These are phyloP conservation scores for Coregonus sp. DNA, from an alignment of 2,797 vertebrate species.

Conservation along the genomic window DNA sequence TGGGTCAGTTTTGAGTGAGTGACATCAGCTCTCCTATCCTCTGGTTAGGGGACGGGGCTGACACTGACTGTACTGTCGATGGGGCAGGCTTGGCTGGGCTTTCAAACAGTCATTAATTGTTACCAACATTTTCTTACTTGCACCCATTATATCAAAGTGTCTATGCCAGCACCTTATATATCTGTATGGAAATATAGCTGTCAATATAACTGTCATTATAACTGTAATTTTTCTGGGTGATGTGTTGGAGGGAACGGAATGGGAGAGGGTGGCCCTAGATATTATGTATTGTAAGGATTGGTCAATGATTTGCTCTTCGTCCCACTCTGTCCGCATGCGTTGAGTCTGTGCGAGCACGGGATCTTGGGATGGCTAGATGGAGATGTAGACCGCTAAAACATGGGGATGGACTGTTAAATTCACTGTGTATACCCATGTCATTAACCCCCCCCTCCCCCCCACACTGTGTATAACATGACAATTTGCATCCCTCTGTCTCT, in stretches of 20 bases:
- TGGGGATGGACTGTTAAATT: slow-evolving; percentile 64
- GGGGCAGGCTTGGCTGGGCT: slow-evolving; percentile 35
- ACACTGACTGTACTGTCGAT: slow-evolving; percentile 43
- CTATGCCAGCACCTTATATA: slow-evolving; percentile 53
- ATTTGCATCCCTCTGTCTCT: slow-evolving; percentile 53
- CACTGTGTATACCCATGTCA: slow-evolving; percentile 52
- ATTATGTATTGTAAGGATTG: slow-evolving; percentile 31
- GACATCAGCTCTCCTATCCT: slow-evolving; percentile 38
- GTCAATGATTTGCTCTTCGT: slow-evolving; percentile 41
- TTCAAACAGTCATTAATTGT: slow-evolving; percentile 49
- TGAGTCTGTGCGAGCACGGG: slow-evolving; percentile 41
- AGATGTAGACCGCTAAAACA: slow-evolving; percentile 52
- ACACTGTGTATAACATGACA: slow-evolving; percentile 60
- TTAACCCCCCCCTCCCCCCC: slow-evolving; percentile 29
- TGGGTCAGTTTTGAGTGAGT: slow-evolving; percentile 43
- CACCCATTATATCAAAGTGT: slow-evolving; percentile 46
- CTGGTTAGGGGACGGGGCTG: slow-evolving; percentile 26
- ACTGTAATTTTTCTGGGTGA: slow-evolving; percentile 55
- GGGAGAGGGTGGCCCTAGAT: slow-evolving; percentile 38
- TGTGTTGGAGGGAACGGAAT: slow-evolving; percentile 41
- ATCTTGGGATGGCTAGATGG: slow-evolving; percentile 36
- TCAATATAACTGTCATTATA: slow-evolving; percentile 62
- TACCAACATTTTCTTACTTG: slow-evolving; percentile 50
- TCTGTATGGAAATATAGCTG: slow-evolving; percentile 68
- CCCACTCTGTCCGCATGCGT: slow-evolving; percentile 50